Evolutionary conservation across 1,140 invertebrate genomes (phyloP), one percentile per base, ranked within the genome.

Genomic region (Holotrichia oblita): DNA sequence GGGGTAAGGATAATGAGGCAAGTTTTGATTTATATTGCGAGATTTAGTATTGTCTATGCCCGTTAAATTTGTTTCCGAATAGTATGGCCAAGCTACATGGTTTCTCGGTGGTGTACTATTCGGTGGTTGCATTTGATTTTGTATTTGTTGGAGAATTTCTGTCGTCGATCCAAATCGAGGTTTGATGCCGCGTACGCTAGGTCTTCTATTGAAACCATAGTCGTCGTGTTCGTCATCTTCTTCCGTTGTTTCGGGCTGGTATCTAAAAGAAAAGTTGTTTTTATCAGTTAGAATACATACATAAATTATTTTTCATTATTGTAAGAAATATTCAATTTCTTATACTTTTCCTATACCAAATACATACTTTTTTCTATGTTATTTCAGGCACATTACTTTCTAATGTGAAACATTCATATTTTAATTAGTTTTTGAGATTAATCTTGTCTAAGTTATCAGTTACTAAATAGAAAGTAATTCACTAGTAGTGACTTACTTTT

Each of bases 201-300:
- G 95, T 8, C 96, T 88, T n/a, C 94, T 89, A 82, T 95, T 94
- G 85, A 97, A 97, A 6, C 95, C 96, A 80, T 97, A 96, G 83
- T 96, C 95, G 80, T 96, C 95, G 79, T 95, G 90, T 83, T 96
- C 95, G 78, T 95, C 93, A 78, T 93, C 94, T 14, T 94, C 93
- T 40, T 92, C 90, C 20, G 91, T 91, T 78, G 87, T 89, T 79
- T 86, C 87, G 41, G 79, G 79, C 86, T 88, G 87, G 88, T 89
- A 81, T 85, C 88, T 85, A 73, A 73, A 82, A 80, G 44, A 72
- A 48, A 17, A 44, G 42, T 77, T 74, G 22, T 55, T n/a, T 34
- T 40, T 17, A 6, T 41, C n/a, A n/a, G 10, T 44, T 20, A 14
- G 55, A 48, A 9, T 34, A 24, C 9, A 12, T 14, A n/a, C 10